phyloP scores from a whole-genome alignment of 92 coral and sea anemone species.

The Metridium senile region DNA sequence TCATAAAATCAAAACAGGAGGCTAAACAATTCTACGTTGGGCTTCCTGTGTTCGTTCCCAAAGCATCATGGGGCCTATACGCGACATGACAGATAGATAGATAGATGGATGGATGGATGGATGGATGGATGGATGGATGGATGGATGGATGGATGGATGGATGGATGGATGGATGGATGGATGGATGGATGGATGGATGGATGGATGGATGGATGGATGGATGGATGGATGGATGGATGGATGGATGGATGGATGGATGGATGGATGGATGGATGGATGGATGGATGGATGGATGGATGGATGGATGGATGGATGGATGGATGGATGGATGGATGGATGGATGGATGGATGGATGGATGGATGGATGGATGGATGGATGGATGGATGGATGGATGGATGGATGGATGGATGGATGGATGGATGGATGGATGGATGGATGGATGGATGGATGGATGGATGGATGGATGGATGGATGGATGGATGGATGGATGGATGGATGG shows the following conservation, averaged over 20 bases:
- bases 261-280: neutral
- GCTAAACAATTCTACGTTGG: too few relatives aligned
- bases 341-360: neutral
- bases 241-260: neutral
- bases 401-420: neutral
- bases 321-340: neutral
- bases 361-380: neutral
- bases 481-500: neutral
- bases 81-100: neutral
- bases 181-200: neutral
- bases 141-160: neutral
- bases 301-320: neutral
- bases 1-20: too few relatives aligned
- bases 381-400: neutral
- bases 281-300: neutral
- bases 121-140: neutral
- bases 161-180: neutral
- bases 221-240: neutral
- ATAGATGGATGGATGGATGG: neutral
- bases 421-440: neutral
- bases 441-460: neutral
- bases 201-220: neutral
- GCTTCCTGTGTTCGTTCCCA: too few relatives aligned
- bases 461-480: neutral
- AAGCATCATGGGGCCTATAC: too few relatives aligned